These are phyloP conservation scores for Caerostris extrusa DNA, from an alignment of 1,140 invertebrate species.

Conservation along the genomic window DNA sequence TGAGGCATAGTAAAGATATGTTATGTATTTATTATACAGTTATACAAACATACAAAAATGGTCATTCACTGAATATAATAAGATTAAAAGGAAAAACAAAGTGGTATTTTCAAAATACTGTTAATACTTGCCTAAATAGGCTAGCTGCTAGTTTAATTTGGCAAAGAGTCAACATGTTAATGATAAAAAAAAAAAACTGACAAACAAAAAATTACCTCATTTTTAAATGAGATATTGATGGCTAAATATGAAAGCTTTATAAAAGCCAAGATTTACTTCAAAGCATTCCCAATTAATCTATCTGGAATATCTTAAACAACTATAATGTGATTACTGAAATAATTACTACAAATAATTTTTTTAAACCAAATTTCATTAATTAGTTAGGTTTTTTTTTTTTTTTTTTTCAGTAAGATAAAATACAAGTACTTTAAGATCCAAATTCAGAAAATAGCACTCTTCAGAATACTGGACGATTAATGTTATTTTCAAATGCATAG, in stretches of 20 bases:
- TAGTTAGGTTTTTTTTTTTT: not conserved
- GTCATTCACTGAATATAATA: slow-evolving; percentile 50
- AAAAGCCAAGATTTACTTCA: slow-evolving; percentile 13
- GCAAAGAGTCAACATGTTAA: slow-evolving; percentile 21
- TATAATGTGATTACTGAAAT: not conserved
- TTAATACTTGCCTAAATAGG: slow-evolving; percentile 34
- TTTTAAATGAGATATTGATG: not conserved
- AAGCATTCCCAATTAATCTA: slow-evolving; percentile 21
- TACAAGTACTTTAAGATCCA: slow-evolving; percentile 11
- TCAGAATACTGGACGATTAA: slow-evolving; percentile 64
- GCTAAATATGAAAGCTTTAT: slow-evolving; percentile 29
- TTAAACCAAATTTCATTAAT: not conserved
- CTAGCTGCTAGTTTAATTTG: slow-evolving; percentile 56
- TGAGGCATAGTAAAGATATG: slow-evolving; percentile 69
- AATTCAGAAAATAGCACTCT: slow-evolving; percentile 56
- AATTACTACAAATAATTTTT: not conserved
- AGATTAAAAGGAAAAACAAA: slow-evolving; percentile 32
- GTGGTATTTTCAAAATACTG: slow-evolving; percentile 20
- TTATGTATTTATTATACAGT: slow-evolving; percentile 73
- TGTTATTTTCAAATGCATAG: slow-evolving; percentile 22
- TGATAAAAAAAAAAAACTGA: not conserved
- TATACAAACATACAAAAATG: slow-evolving; percentile 75
- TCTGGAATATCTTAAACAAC: slow-evolving; percentile 2
- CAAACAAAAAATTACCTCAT: not conserved
- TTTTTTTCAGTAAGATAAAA: slow-evolving; percentile 1